phyloP scores from a whole-genome alignment of 2,797 vertebrate genomes.

The Margarornis squamiger region DNA sequence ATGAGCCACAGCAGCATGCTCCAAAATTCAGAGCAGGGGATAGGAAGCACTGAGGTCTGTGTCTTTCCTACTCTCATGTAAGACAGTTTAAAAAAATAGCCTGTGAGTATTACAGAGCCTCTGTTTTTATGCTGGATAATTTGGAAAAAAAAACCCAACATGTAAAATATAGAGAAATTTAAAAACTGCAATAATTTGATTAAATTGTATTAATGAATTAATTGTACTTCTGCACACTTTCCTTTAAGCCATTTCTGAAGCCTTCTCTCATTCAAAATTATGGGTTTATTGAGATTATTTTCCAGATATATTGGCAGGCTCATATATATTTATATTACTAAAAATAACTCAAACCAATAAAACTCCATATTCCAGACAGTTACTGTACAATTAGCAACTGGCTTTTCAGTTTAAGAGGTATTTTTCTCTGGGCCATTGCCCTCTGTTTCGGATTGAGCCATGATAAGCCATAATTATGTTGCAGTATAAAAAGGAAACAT shows the following conservation, averaged over 20 bases:
- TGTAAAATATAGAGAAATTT: neutral
- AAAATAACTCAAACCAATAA: neutral
- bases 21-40: neutral
- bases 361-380: neutral
- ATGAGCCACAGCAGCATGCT: neutral
- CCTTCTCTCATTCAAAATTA: neutral
- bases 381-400: neutral
- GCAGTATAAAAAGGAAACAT: neutral
- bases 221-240: neutral
- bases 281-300: neutral
- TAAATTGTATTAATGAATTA: neutral
- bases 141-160: neutral
- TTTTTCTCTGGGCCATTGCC: neutral
- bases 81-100: neutral
- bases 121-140: neutral
- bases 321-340: neutral
- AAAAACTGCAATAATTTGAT: neutral
- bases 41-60: neutral
- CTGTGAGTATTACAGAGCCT: neutral
- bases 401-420: neutral
- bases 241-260: neutral
- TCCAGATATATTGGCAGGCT: neutral
- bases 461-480: neutral
- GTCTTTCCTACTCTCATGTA: neutral
- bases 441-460: neutral